Evolutionary conservation across 2,113 vertebrate genomes (phyloP).

Genomic region (Malurus elegans): DNA sequence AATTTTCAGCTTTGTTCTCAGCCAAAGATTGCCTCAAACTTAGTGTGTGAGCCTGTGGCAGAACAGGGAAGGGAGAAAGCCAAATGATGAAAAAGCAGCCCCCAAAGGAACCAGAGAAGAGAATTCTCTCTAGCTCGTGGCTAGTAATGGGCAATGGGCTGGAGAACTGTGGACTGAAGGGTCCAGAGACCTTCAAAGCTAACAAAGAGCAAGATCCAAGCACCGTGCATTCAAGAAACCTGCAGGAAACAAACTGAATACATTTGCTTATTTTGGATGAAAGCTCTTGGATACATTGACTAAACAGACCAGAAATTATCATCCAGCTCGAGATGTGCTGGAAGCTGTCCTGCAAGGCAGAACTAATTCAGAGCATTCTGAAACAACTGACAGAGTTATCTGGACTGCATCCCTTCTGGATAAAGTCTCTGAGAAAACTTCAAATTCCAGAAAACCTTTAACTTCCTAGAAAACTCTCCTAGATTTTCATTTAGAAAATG

Average conservation of each 20-base stretch:
- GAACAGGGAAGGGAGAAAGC: background rate
- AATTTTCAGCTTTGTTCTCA: constrained; percentile 11
- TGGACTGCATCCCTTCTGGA: background rate
- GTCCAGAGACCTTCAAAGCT: background rate
- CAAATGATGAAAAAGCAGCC: constrained; percentile 35
- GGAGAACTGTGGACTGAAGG: background rate
- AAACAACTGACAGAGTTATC: background rate
- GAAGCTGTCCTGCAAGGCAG: background rate
- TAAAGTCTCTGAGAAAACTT: background rate
- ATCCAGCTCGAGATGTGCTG: background rate
- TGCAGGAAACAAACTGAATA: background rate
- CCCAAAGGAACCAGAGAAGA: no score
- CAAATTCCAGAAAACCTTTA: background rate
- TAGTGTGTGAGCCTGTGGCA: background rate
- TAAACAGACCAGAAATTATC: background rate
- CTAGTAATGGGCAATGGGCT: background rate
- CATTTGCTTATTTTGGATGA: background rate
- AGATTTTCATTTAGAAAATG: background rate
- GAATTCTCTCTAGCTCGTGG: background rate
- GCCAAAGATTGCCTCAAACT: background rate
- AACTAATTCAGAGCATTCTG: background rate
- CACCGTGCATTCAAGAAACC: background rate
- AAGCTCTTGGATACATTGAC: background rate
- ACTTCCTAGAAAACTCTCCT: background rate
- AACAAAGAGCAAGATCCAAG: background rate